Evolutionary conservation across 2,888 invertebrate genomes (phyloP).

Genomic region (Amiota minor): DNA sequence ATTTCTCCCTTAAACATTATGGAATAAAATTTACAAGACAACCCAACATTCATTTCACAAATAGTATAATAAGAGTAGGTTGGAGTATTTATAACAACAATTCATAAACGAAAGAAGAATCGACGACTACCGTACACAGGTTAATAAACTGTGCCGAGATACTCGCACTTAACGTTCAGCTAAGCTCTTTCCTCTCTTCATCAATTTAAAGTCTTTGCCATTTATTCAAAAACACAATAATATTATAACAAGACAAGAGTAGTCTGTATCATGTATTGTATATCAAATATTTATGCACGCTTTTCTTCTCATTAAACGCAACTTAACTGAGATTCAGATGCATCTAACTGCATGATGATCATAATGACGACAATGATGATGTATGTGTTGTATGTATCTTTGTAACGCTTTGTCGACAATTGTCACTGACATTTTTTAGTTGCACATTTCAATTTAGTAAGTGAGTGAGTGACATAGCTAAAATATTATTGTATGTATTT

Average conservation of each 20-base stretch:
- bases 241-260: too few relatives aligned
- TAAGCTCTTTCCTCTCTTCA: background rate
- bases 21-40: too few relatives aligned
- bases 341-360: background rate
- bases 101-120: background rate
- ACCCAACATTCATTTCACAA: too few relatives aligned
- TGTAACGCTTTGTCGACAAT: constrained; percentile 50
- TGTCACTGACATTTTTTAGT: constrained; percentile 67
- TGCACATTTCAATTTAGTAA: constrained; percentile 70
- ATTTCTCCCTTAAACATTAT: too few relatives aligned
- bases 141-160: constrained; percentile 15
- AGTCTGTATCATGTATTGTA: constrained; percentile 4
- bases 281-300: constrained; percentile 29
- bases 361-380: background rate
- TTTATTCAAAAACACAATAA: background rate
- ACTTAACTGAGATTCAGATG: constrained; percentile 15
- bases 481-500: background rate
- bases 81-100: too few relatives aligned
- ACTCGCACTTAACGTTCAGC: background rate
- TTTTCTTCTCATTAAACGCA: constrained; percentile 19
- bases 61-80: too few relatives aligned
- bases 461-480: constrained; percentile 35
- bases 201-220: background rate
- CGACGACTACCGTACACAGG: background rate
- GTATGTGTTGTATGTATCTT: background rate